Evolutionary conservation across 2,888 invertebrate species (phyloP), one percentile per base, ranked within the genome.

Genomic region (Myathropa florea): DNA sequence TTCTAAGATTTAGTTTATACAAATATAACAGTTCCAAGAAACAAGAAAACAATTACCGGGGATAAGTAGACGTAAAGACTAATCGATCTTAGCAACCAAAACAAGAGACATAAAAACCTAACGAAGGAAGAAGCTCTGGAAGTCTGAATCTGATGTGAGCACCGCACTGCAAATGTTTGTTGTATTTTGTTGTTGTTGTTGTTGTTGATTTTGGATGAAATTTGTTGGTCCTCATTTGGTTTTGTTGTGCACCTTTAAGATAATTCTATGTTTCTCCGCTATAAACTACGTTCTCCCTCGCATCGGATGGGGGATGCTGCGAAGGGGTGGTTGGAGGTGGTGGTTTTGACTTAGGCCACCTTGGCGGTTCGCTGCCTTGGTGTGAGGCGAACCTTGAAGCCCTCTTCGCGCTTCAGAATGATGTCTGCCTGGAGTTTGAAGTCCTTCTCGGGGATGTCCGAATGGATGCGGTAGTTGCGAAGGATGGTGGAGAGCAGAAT

Each of bases 351-450:
- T 78, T 86, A 86, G 4, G 86, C 86, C 59, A 83, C 86, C 82
- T 86, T 88, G 67, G 87, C 86, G 67, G 88, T 87, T 72, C 89
- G 88, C 82, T 89, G 89, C 60, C 97, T 95, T 14, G 96, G 95
- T 89, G 95, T 94, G 53, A 97, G 93, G 87, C 94, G 94, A 73
- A 97, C 95, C 90, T 94, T 95, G 92, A 96, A 96, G 6, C 96
- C 96, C 91, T 96, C 96, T 57, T 95, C 94, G 68, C 96, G 94
- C 92, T 96, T 96, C 83, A 96, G 92, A 89, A 96, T 96, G 88
- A 96, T 96, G 91, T 96, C 96, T 55, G 95, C 95, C 92, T 95
- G 96, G 21, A 96, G 93, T 90, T 94, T 93, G 92, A 96, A 96
- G 89, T 96, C 96, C 24, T 94, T 92, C 90, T 96, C 95, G 76